Evolutionary conservation across 2,113 vertebrate species (phyloP), one percentile per base, ranked within the genome.

Genomic region (Sylvietta virens): DNA sequence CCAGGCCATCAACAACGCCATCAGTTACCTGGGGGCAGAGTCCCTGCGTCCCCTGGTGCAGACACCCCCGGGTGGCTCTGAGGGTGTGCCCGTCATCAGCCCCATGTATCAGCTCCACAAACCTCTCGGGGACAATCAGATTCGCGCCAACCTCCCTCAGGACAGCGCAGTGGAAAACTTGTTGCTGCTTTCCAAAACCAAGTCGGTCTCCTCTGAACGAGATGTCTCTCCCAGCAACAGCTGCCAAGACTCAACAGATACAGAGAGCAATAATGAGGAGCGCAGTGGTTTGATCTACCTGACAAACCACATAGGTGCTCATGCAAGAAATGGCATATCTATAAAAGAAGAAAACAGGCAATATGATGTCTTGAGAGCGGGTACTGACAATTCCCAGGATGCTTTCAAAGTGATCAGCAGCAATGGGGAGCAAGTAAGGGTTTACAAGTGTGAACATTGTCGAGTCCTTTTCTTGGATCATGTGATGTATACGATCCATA

Each of bases 401-500:
- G 98, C 98, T 88, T 98, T 99, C 97, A 99, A 99, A 94, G 99
- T 99, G 87, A 92, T 99, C 86, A 98, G 98, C 83, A 94, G 97
- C 4, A 98, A 98, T 12, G 99, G 99, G 24, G 99, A 99, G 77
- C 98, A 98, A 96, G 97, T 99, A 91, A 98, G 98, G 96, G 98
- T 98, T 58, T 99, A 99, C 97, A 98, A 98, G 92, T 99, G 99
- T 7, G 98, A 99, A 98, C 99, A 99, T 97, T 99, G 99, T 97
- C 97, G 99, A 64, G 98, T 99, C 80, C 98, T 99, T 81, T 99
- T 99, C 98, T 98, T 99, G 94, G 99, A 99, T 98, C 99, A 99
- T 13, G 99, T 99, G 95, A 99, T 99, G 99, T 99, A 99, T 85
- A 99, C 99, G 44, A 99, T 99, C 94, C 99, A 99, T 94, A 99